phyloP scores from a whole-genome alignment of 2,888 invertebrate genomes.

The Sphaeridia pumilis region DNA sequence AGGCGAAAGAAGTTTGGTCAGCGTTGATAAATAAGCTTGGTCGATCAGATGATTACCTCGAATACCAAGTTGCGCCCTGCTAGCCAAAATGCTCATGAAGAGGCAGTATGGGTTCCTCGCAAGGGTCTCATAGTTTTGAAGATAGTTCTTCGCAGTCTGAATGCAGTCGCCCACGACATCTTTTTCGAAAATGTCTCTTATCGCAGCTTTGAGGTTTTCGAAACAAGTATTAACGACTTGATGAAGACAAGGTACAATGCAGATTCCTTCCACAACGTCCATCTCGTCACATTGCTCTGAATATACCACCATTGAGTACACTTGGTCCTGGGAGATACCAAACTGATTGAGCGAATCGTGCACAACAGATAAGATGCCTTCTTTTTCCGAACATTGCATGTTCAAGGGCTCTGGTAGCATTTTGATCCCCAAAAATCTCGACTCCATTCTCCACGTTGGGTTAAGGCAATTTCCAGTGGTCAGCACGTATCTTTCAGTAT shows the following conservation, averaged over 20 bases:
- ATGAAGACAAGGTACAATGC: conserved; percentile 13
- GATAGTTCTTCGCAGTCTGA: conserved; percentile 14
- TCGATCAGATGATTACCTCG: not conserved
- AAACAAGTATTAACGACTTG: conserved; percentile 11
- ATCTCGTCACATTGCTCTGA: conserved; percentile 5
- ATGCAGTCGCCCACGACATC: conserved; percentile 9
- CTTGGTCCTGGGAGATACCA: conserved; percentile 1
- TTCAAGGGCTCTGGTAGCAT: not conserved
- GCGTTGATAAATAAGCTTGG: conserved; percentile 6
- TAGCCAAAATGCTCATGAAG: conserved; percentile 5
- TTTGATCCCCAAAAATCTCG: conserved; percentile 1
- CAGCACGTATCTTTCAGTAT: conserved; percentile 8
- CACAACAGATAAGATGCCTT: not conserved
- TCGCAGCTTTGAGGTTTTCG: conserved; percentile 6
- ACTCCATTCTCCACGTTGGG: conserved; percentile 2
- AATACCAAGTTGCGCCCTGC: not conserved
- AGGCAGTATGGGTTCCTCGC: conserved; percentile 16
- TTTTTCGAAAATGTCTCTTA: conserved; percentile 1
- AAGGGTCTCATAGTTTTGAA: conserved; percentile 10
- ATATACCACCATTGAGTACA: conserved; percentile 7
- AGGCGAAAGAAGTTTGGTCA: conserved; percentile 14
- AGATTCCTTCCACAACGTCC: not conserved
- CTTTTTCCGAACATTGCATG: not conserved
- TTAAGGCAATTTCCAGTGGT: conserved; percentile 5
- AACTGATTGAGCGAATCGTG: conserved; percentile 1